phyloP scores from a whole-genome alignment of 2,888 invertebrate species.

The Eupsilia transversa region DNA sequence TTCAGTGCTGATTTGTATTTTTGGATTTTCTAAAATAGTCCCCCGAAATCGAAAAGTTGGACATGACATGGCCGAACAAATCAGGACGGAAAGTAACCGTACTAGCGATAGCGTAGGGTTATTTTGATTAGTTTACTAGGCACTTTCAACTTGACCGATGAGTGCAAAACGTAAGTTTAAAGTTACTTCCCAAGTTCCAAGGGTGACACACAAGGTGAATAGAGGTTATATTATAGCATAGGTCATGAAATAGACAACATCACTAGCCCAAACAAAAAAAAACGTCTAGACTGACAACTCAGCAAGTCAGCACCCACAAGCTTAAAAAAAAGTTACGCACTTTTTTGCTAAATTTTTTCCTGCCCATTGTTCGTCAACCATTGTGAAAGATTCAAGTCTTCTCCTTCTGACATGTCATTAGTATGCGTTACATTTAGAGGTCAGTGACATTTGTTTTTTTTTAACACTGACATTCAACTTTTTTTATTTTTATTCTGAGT shows the following conservation, averaged over 20 bases:
- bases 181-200: neutral
- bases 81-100: too few species aligned
- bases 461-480: constrained; percentile 39
- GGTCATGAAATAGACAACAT: neutral
- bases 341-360: constrained; percentile 18
- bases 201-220: neutral
- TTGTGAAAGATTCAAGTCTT: constrained; percentile 22
- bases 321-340: neutral
- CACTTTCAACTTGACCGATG: neutral
- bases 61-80: too few species aligned
- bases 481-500: constrained; percentile 24
- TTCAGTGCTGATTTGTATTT: too few species aligned
- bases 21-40: too few species aligned
- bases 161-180: neutral
- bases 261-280: neutral
- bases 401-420: constrained; percentile 18
- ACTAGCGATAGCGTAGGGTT: too few species aligned
- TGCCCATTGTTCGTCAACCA: constrained; percentile 28
- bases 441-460: constrained; percentile 41
- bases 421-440: constrained; percentile 16
- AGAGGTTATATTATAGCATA: neutral
- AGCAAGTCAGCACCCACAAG: neutral
- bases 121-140: too few species aligned
- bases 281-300: neutral
- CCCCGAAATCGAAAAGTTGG: too few species aligned